Evolutionary conservation across 2,797 vertebrate species (phyloP), one percentile per base, ranked within the genome.

Genomic region (Eulemur coronatus): DNA sequence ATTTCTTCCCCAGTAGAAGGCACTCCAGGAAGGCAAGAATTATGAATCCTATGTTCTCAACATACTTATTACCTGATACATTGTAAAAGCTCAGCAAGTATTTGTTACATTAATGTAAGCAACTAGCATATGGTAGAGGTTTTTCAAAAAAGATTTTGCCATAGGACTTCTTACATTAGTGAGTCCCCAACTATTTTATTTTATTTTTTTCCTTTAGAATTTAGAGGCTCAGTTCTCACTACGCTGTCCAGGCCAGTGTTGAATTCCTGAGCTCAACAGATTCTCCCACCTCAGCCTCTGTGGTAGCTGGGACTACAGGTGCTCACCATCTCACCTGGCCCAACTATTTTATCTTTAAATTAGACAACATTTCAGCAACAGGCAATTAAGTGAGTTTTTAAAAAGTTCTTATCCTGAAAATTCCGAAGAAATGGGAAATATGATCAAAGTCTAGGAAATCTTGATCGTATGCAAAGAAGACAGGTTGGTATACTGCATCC

Each of bases 341-440:
- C 50, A 35, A n/a, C 22, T 55, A 55, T 35, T 55, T 22, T 59
- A 81, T 78, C 82, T 96, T 96, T 90, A 95, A 86, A 61, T 67
- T 73, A 84, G 13, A 95, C 33, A 76, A 38, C 76, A 94, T 72
- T 93, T 94, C 67, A 86, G 38, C n/a, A 95, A 90, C 10, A 61
- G 12, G n/a, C 41, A 91, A 94, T 55, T 93, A 91, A 82, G 18
- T 93, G n/a, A 96, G 33, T 28, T 80, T 22, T 63, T 48, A 73
- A 30, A 35, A 91, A 72, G 38, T 78, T 86, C 38, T 78, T 87
- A 73, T 63, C 61, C 84, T 79, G 24, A 93, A 93, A 92, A 88
- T 82, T 86, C 57, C 55, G 78, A 30, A 94, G 84, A 97, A 96
- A 67, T 48, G 17, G 48, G 26, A n/a, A 89, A 75, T 75, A 76